Base-by-base conservation (phyloP, 1,140 invertebrate species). In the Nasonia longicornis region DNA sequence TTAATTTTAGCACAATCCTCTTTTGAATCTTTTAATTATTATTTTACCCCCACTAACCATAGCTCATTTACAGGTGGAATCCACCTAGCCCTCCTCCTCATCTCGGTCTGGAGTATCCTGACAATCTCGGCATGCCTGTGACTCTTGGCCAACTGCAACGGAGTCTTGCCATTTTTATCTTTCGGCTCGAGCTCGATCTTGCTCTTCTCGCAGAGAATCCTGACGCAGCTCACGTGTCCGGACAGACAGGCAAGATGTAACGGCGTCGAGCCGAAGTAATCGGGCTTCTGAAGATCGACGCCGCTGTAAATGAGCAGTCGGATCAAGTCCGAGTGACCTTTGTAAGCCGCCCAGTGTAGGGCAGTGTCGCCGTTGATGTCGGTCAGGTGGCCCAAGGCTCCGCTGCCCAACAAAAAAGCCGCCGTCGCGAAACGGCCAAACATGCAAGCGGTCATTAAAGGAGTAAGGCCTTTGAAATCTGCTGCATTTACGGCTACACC, bases 351-450 rank as follows among this genome's bases (percentile, higher is more conserved):
- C 97, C 97, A 98, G 86, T 98, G 97, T 7, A 98, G 89, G 0
- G 97, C 97, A 6, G 96, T 97, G 84, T 98, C 97, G 0, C 97
- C 97, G 88, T 98, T 97, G 83, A 96, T 96, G 86, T 98, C 96
- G 8, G 96, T 95, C 4, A 97, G 89, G 86, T 96, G 94, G 81
- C 96, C 95, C 1, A 96, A 90, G 16, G 95, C 96, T 38, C 95
- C 96, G 93, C 96, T 97, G 12, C 96, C 97, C 70, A 98, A 92
- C 0, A 98, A 90, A 91, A 96, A 98, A 0, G 96, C 96, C 0
- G 96, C 96, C 0, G 97, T 95, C 29, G 96, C 96, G 31, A 96
- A 96, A 88, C 96, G 93, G 11, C 97, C 97, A 90, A 97, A 98
- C 95, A 98, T 97, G 85, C 96, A 96, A 0, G 96, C 96, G 2